Evolutionary conservation across 2,113 vertebrate species (phyloP), one percentile per base, ranked within the genome.

Genomic region (Globicephala melas): DNA sequence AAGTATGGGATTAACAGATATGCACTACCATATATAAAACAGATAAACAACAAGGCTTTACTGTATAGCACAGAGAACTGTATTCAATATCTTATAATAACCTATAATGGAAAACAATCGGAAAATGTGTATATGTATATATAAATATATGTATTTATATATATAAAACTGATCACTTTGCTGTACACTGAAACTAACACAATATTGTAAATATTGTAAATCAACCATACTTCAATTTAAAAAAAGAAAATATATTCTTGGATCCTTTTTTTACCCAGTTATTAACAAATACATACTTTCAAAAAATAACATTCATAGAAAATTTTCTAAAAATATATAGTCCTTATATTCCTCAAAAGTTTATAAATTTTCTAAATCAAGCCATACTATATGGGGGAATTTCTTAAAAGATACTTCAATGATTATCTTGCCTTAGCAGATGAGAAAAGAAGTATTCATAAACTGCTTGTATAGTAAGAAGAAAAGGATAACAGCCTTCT

Each of bases 321-420:
- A 86, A 28, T 12, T 38, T 65, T 79, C 26, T 65, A 58, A 94
- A 91, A 71, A 94, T 76, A 91, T 38, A 81, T 31, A 70, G 20
- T n/a, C 25, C 10, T 95, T 63, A 70, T 2, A 38, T 70, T 87
- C 11, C 33, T 74, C 55, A 81, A 63, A 77, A 70, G 73, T 93
- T 81, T 71, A 3, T 88, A 77, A 68, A 81, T 77, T 90, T 85
- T 81, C 71, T 87, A 47, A 74, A 74, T 90, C 50, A 94, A 96
- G 20, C 31, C n/a, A 70, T 55, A 76, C 28, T 81, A 80, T 47
- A 67, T 15, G 4, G 17, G 28, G 23, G 20, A 77, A 77, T 50
- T 88, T 94, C 58, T 88, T 97, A 36, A 71, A 94, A 89, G 53
- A 79, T 77, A 55, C 33, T 76, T 2, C 33, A 70, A 65, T 41